Evolutionary conservation across 2,888 invertebrate genomes (phyloP).

Genomic region (Ormyrus nitidulus): DNA sequence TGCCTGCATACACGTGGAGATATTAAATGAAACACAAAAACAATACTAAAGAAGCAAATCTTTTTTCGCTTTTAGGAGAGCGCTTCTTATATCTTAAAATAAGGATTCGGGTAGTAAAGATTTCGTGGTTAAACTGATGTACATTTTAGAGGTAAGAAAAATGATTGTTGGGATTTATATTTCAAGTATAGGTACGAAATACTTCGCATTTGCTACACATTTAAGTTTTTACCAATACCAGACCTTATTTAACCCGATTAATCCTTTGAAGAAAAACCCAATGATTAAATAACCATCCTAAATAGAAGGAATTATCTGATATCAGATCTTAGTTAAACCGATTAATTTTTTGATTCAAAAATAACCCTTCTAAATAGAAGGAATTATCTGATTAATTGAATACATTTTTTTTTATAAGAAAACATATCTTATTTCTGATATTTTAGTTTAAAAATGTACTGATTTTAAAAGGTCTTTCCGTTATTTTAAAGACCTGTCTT

Average conservation of each 20-base stretch:
- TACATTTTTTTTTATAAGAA: background rate
- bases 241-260: conserved; percentile 1
- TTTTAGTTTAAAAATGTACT: background rate
- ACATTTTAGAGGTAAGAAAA: background rate
- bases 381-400: background rate
- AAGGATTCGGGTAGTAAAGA: no score
- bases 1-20: conserved; percentile 73
- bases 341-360: background rate
- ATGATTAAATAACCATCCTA: background rate
- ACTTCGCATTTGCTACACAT: background rate
- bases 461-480: background rate
- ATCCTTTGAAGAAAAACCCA: conserved; percentile 38
- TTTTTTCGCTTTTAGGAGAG: no score
- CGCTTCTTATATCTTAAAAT: no score
- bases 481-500: conserved; percentile 3
- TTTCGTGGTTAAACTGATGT: background rate
- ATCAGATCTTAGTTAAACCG: no score
- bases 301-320: background rate
- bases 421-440: background rate
- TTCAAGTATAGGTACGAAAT: conserved; percentile 21
- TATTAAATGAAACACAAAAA: conserved; percentile 63
- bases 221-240: background rate
- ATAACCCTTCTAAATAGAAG: background rate
- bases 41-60: conserved; percentile 18
- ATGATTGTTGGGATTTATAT: background rate